Percentiles rank a stretch among this genome's conserved stretches.
Evolutionary conservation across 2,797 vertebrate genomes (phyloP).

Genomic region (Rallus crepitans): DNA sequence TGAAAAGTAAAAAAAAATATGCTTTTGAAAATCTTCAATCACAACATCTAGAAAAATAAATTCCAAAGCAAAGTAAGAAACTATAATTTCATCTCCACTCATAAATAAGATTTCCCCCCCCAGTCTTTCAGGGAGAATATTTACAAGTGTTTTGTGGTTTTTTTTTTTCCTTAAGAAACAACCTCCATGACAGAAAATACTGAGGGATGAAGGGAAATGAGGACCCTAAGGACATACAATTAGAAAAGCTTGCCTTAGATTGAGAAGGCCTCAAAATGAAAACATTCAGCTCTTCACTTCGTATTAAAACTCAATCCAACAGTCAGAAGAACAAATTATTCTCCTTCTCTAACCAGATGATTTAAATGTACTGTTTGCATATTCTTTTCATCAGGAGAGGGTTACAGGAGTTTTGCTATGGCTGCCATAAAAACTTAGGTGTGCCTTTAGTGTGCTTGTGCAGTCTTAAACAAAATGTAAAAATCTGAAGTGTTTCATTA

Average conservation of each 20-base stretch:
- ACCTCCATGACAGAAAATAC: neutral
- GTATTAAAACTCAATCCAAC: neutral
- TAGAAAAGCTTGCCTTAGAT: neutral
- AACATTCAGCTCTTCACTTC: neutral
- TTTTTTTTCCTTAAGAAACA: too few relatives aligned
- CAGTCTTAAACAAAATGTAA: neutral
- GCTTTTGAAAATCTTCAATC: neutral
- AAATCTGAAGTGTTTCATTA: neutral
- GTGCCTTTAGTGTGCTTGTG: neutral
- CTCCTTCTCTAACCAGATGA: neutral
- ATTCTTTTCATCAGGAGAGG: neutral
- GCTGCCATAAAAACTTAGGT: neutral
- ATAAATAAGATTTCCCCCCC: neutral
- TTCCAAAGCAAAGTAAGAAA: neutral
- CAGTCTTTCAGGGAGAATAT: neutral
- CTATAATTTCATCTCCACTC: neutral
- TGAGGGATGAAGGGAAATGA: neutral
- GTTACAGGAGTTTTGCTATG: neutral
- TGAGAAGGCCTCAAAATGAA: neutral
- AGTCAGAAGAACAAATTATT: neutral
- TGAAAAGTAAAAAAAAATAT: neutral
- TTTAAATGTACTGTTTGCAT: neutral
- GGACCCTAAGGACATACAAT: neutral
- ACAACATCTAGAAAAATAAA: neutral
- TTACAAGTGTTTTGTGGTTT: neutral